Conservation (phyloP, 2,888 invertebrate species). For the Gibbula magus region DNA sequence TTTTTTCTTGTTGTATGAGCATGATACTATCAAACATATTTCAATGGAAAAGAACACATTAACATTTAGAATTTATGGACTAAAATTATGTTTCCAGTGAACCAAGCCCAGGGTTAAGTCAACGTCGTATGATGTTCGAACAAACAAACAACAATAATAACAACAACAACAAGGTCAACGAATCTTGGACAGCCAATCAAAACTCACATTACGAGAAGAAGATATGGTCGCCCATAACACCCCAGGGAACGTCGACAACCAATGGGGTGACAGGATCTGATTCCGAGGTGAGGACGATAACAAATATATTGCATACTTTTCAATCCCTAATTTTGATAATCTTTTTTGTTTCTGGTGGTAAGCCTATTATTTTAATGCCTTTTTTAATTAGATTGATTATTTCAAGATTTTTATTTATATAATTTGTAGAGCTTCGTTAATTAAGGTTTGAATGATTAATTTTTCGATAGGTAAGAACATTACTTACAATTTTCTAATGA, state of each 20-base stretch:
- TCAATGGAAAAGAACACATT: too few species aligned
- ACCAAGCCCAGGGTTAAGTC: neutral
- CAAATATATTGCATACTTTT: neutral
- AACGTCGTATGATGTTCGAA: slow-evolving; percentile 9
- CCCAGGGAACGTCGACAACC: neutral
- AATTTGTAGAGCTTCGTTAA: too few species aligned
- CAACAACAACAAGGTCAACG: slow-evolving; percentile 17
- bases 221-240: slow-evolving; percentile 37
- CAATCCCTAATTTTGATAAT: neutral
- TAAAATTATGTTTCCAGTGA: neutral
- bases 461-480: too few species aligned
- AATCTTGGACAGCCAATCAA: neutral
- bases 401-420: neutral
- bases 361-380: neutral
- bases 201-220: slow-evolving; percentile 26
- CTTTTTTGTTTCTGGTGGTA: neutral
- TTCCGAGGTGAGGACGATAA: slow-evolving; percentile 37
- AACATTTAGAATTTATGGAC: neutral
- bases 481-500: too few species aligned
- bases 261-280: slow-evolving; percentile 37
- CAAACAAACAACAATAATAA: slow-evolving; percentile 13
- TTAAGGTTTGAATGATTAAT: too few species aligned
- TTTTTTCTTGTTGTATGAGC: too few species aligned
- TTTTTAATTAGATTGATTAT: neutral
- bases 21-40: too few species aligned